Evolutionary conservation across 2,113 vertebrate species (phyloP).

Genomic region (Hippocampus guttulatus): DNA sequence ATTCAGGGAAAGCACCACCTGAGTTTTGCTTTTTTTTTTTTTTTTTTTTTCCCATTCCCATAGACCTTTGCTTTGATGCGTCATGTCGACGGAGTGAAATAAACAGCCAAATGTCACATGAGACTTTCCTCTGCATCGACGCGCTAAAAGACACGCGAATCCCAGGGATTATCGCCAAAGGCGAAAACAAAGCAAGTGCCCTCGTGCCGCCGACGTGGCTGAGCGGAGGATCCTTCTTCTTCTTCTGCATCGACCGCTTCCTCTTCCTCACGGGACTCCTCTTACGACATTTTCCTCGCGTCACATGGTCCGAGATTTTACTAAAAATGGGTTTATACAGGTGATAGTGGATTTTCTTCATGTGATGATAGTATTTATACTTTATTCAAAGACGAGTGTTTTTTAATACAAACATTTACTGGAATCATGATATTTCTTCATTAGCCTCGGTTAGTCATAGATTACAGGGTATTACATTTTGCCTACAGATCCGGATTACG

Average conservation of each 20-base stretch:
- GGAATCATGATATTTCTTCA: not conserved
- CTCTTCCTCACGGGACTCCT: slow-evolving; percentile 36
- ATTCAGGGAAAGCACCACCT: not conserved
- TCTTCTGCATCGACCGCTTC: slow-evolving; percentile 39
- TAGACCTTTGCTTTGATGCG: not conserved
- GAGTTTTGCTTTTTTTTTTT: not conserved
- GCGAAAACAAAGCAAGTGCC: slow-evolving; percentile 31
- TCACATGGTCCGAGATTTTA: slow-evolving; percentile 40
- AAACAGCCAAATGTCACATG: not conserved
- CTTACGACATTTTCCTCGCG: slow-evolving; percentile 20
- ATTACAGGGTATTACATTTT: not conserved
- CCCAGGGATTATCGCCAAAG: slow-evolving; percentile 37
- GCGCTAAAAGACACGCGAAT: slow-evolving; percentile 1
- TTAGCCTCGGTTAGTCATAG: not conserved
- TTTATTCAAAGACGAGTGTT: too few species aligned
- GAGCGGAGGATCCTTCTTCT: slow-evolving; percentile 8
- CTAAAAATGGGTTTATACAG: slow-evolving; percentile 56
- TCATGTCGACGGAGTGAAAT: not conserved
- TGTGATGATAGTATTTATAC: too few species aligned
- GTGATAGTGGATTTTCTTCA: slow-evolving; percentile 10
- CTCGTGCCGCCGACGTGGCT: slow-evolving; percentile 21
- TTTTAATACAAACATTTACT: not conserved
- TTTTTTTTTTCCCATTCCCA: not conserved
- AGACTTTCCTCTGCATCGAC: not conserved
- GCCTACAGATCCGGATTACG: not conserved